Conservation (phyloP, 2,113 vertebrate species). For the Psilopsiagon aymara region DNA sequence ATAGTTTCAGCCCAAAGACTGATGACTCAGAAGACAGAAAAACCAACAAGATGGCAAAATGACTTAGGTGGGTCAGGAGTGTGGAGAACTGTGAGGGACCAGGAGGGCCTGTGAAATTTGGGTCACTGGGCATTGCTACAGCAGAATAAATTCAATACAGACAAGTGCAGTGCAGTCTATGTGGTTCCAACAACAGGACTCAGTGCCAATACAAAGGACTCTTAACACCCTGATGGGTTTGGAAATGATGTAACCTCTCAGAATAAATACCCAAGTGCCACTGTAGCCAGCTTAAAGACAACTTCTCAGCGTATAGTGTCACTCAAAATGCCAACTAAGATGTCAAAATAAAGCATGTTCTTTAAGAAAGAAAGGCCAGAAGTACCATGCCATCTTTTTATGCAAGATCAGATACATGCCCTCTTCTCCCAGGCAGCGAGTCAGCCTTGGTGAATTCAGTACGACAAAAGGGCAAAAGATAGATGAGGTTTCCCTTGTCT, state of each 20-base stretch:
- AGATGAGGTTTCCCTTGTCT: slow-evolving; percentile 29
- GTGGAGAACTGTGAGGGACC: background rate
- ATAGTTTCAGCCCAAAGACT: background rate
- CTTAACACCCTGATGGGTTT: background rate
- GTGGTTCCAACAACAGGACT: background rate
- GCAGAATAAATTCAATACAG: background rate
- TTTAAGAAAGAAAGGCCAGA: background rate
- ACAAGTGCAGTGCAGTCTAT: background rate
- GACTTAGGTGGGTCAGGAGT: background rate
- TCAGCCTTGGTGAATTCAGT: slow-evolving; percentile 1
- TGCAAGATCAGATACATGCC: background rate
- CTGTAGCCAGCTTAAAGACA: slow-evolving; percentile 8
- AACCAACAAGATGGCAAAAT: background rate
- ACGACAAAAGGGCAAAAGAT: background rate
- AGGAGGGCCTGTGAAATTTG: background rate
- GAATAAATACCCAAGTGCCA: slow-evolving; percentile 22
- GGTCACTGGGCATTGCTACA: background rate
- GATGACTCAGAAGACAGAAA: background rate
- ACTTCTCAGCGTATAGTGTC: slow-evolving; percentile 1
- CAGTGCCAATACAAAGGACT: slow-evolving; percentile 8
- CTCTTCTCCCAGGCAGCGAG: background rate
- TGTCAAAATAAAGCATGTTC: background rate
- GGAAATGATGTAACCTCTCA: slow-evolving; percentile 24
- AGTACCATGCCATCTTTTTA: background rate
- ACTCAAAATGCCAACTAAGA: slow-evolving; percentile 33